Percentiles rank a stretch among this genome's conserved stretches.
These are phyloP conservation scores for Polymixis flavicincta DNA, from an alignment of 2,888 invertebrate genomes.

Conservation along the genomic window DNA sequence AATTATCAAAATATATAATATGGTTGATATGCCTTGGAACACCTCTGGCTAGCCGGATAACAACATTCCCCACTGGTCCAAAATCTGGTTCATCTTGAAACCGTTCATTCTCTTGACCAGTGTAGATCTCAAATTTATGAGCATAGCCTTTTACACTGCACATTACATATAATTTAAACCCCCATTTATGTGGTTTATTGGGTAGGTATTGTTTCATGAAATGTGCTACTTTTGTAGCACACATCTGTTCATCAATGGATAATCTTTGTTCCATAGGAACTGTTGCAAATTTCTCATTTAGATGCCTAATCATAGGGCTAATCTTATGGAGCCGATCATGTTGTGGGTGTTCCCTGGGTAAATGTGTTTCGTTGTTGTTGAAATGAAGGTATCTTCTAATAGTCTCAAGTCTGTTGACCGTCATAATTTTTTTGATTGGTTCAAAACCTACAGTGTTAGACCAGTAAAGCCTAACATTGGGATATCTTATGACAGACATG, in stretches of 20 bases:
- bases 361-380: not conserved
- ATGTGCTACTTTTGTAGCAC: not conserved
- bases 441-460: slow-evolving; percentile 67
- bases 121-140: slow-evolving; percentile 64
- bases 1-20: slow-evolving; percentile 68
- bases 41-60: slow-evolving; percentile 65
- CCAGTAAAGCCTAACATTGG: slow-evolving; percentile 70
- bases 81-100: slow-evolving; percentile 70
- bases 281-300: not conserved
- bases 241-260: slow-evolving; percentile 10
- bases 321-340: not conserved
- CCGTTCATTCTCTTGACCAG: slow-evolving; percentile 65
- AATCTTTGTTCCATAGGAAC: not conserved
- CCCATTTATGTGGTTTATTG: slow-evolving; percentile 3
- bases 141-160: slow-evolving; percentile 60
- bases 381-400: slow-evolving; percentile 1
- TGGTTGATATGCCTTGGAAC: slow-evolving; percentile 69
- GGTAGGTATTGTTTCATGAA: too few species aligned
- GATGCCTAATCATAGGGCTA: not conserved
- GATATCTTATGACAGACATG: slow-evolving; percentile 68
- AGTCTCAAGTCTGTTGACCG: slow-evolving; percentile 2
- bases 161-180: slow-evolving; percentile 9
- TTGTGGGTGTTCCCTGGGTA: slow-evolving; percentile 7
- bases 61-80: slow-evolving; percentile 67
- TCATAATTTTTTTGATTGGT: slow-evolving; percentile 68